Evolutionary conservation across 2,888 invertebrate genomes (phyloP), one percentile per base, ranked within the genome.

Genomic region (Tinea semifulvella): DNA sequence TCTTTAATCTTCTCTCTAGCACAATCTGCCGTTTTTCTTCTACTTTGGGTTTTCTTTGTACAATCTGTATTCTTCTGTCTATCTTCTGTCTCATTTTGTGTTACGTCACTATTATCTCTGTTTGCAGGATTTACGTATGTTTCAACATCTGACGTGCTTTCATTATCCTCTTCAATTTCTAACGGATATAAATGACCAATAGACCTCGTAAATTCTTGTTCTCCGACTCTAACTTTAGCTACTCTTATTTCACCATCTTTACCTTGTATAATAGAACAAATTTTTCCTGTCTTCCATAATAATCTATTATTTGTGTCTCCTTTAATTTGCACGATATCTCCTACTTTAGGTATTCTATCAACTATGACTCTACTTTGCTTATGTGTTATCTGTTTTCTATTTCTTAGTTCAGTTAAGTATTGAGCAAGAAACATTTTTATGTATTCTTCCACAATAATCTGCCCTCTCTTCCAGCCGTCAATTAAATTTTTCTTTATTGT

Each of bases 311-410:
- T 42, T n/a, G 19, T 17, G 10, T 46, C 48, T 11, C 38, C 46
- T 42, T 46, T 48, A 18, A 48, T 46, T 19, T 46, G 46, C 1
- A 48, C 46, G 1, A 45, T 18, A 2, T 49, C 28, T 8, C 47
- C 47, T 16, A 31, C 17, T 2, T 26, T 36, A 6, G 45, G 49
- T 10, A 1, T 18, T 13, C 3, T 2, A 1, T 44, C 14, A 11
- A 31, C 19, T n/a, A 3, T 43, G 1, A 44, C 18, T 42, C 47
- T 31, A 1, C 45, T 35, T 16, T 47, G 25, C 14, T 45, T 45
- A 11, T 17, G 40, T 0, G 42, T 17, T 27, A 40, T 20, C 20
- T n/a, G 7, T n/a, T n/a, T n/a, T 11, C 48, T 48, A 16, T 48
- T 46, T 10, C 43, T 35, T 5, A 48, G 35, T 11, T 31, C 38